These are phyloP conservation scores for Eubasilissa splendida DNA, from an alignment of 2,888 invertebrate species.

Conservation along the genomic window DNA sequence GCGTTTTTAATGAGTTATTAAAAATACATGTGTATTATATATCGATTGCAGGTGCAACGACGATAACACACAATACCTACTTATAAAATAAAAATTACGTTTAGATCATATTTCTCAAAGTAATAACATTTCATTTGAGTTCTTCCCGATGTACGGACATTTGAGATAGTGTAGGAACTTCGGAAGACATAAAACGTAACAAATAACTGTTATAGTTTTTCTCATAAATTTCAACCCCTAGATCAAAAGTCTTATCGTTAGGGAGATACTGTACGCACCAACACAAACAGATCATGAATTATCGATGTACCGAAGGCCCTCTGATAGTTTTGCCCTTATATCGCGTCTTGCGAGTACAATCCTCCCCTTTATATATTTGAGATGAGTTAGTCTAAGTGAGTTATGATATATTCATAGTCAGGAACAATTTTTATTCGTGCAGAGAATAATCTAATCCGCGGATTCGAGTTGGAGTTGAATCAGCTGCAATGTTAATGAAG, in stretches of 20 bases:
- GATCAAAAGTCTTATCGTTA: slow-evolving; percentile 26
- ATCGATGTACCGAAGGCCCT: slow-evolving; percentile 47
- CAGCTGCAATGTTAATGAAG: slow-evolving; percentile 43
- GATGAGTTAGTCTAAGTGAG: slow-evolving; percentile 36
- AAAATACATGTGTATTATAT: too few species aligned
- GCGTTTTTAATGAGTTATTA: too few species aligned
- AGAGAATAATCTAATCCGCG: slow-evolving; percentile 24
- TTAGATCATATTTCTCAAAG: background rate
- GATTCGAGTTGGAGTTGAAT: slow-evolving; percentile 6
- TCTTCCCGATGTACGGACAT: background rate
- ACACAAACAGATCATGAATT: slow-evolving; percentile 40
- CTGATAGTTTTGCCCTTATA: slow-evolving; percentile 40
- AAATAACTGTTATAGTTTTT: background rate
- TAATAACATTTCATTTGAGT: background rate
- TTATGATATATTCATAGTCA: slow-evolving; percentile 50
- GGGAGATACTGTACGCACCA: slow-evolving; percentile 7
- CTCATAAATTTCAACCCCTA: slow-evolving; percentile 9
- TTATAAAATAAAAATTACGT: background rate
- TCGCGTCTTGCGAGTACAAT: slow-evolving; percentile 3
- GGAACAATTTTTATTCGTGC: slow-evolving; percentile 31
- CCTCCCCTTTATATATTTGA: slow-evolving; percentile 39
- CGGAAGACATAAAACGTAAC: too few species aligned
- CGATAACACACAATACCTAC: background rate
- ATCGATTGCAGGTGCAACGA: too few species aligned
- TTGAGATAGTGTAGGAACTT: too few species aligned